These are phyloP conservation scores for Catocala nupta DNA, from an alignment of 2,888 invertebrate species.

Conservation along the genomic window DNA sequence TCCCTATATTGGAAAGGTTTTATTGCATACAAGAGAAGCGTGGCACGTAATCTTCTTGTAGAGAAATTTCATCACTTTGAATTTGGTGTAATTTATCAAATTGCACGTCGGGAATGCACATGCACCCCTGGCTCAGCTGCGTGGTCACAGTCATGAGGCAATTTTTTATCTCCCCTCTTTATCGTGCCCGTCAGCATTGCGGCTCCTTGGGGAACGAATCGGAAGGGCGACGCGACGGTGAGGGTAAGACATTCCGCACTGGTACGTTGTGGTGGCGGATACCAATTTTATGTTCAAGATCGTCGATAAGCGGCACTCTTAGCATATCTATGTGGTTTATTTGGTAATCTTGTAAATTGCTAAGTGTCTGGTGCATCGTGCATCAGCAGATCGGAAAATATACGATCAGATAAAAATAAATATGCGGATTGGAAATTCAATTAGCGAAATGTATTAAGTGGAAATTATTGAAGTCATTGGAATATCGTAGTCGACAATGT, in stretches of 20 bases:
- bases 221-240: conserved; percentile 60
- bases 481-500: conserved; percentile 46
- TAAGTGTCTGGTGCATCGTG: conserved; percentile 7
- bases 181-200: conserved; percentile 67
- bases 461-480: conserved; percentile 48
- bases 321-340: conserved; percentile 48
- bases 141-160: conserved; percentile 70
- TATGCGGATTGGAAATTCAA: conserved; percentile 29
- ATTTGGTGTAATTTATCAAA: conserved; percentile 84
- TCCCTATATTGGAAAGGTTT: conserved; percentile 41
- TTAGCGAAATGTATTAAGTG: conserved; percentile 51
- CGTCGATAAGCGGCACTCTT: conserved; percentile 63
- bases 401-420: background rate
- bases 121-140: conserved; percentile 79
- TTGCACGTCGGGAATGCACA: conserved; percentile 75
- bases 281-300: conserved; percentile 65
- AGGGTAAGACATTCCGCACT: conserved; percentile 58
- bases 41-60: conserved; percentile 63
- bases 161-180: conserved; percentile 77
- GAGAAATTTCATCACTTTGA: conserved; percentile 74
- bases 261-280: conserved; percentile 65
- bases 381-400: too few relatives aligned
- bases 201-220: conserved; percentile 73
- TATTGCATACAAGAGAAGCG: conserved; percentile 49
- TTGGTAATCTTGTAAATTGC: conserved; percentile 50